Percentiles rank a stretch among this genome's conserved stretches.
These are phyloP conservation scores for Trochalopteron elliotii DNA, from an alignment of 2,113 vertebrate genomes.

Conservation along the genomic window DNA sequence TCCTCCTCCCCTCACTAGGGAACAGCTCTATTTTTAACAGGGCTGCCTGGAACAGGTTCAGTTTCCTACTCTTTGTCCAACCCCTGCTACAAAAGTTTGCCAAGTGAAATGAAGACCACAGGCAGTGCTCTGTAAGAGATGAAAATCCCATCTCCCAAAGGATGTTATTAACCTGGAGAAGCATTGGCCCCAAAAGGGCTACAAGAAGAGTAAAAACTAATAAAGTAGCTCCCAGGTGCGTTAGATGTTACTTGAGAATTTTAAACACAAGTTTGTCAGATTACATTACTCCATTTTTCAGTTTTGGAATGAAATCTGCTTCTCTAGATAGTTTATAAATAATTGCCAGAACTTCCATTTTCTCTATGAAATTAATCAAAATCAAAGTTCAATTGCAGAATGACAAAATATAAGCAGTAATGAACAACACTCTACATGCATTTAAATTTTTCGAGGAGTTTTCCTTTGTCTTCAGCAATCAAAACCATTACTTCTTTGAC, in stretches of 20 bases:
- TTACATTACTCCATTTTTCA: background rate
- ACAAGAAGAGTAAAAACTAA: background rate
- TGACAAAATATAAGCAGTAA: background rate
- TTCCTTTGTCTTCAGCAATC: background rate
- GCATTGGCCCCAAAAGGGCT: background rate
- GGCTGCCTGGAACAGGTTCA: background rate
- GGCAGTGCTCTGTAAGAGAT: background rate
- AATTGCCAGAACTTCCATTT: background rate
- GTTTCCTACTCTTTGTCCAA: background rate
- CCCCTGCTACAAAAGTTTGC: background rate
- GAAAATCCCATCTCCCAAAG: background rate
- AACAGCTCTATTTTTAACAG: background rate
- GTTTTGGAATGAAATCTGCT: background rate
- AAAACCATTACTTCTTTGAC: background rate
- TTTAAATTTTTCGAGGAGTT: background rate
- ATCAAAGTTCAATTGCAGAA: background rate
- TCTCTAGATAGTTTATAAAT: background rate
- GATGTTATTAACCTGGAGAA: conserved; percentile 2
- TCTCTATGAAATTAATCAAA: conserved; percentile 20
- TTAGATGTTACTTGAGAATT: conserved; percentile 4
- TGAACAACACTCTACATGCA: background rate
- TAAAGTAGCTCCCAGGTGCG: background rate
- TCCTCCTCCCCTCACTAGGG: background rate
- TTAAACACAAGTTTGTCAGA: background rate
- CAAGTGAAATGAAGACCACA: background rate